These are phyloP conservation scores for Threskiornis aethiopicus DNA, from an alignment of 2,797 vertebrate species.

Conservation along the genomic window DNA sequence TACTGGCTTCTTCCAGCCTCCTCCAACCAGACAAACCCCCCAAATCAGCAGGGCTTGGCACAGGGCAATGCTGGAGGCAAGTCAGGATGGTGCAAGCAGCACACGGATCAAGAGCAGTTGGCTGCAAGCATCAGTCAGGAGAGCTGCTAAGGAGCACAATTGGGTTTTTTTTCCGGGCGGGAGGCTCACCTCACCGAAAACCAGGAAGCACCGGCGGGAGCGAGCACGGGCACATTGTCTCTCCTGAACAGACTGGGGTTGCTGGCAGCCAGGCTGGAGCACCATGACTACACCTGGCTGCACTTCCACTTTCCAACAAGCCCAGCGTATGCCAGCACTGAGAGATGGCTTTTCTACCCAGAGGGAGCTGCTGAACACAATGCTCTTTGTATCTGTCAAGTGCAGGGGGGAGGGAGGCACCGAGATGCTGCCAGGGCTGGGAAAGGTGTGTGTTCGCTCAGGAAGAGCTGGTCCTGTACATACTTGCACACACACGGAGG, in stretches of 20 bases:
- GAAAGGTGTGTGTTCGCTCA: neutral
- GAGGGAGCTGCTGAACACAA: slow-evolving; percentile 32
- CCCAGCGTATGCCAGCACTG: neutral
- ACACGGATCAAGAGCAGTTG: rapidly evolving
- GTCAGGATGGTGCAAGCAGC: rapidly evolving
- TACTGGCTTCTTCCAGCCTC: neutral
- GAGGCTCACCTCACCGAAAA: neutral
- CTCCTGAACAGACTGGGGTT: neutral
- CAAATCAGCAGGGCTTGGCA: rapidly evolving
- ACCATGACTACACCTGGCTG: slow-evolving; percentile 11
- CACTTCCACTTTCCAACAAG: slow-evolving; percentile 29
- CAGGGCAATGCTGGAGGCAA: neutral
- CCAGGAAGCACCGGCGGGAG: neutral
- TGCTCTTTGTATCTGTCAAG: slow-evolving; percentile 24
- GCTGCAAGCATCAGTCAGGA: neutral
- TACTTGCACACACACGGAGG: slow-evolving; percentile 23
- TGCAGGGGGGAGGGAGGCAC: neutral
- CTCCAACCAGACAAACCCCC: neutral
- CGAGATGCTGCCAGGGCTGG: slow-evolving; percentile 11
- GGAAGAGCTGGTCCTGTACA: slow-evolving; percentile 41
- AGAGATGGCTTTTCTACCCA: neutral
- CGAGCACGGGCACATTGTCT: neutral
- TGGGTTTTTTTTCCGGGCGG: neutral
- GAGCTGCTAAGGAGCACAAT: neutral
- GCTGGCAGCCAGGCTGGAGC: neutral